These are phyloP conservation scores for Danio aesculapii DNA, from an alignment of 2,797 vertebrate species.

Conservation along the genomic window DNA sequence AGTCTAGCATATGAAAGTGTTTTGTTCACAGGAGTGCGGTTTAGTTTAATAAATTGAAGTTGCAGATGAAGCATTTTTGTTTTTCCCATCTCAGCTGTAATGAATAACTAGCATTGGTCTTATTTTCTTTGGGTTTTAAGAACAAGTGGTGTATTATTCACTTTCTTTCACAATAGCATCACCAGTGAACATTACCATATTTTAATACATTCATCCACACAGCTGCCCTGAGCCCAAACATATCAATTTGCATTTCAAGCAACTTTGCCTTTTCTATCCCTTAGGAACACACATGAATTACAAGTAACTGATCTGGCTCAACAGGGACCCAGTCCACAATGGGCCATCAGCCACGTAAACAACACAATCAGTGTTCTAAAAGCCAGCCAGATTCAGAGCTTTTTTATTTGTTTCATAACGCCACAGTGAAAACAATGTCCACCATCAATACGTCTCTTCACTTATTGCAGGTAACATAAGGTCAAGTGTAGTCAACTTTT, in stretches of 20 bases:
- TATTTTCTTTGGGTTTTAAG: slow-evolving; percentile 25
- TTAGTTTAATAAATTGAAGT: neutral
- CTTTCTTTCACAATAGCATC: slow-evolving; percentile 22
- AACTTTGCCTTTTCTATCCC: slow-evolving; percentile 61
- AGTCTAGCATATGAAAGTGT: too few relatives aligned
- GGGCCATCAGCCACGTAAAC: slow-evolving; percentile 47
- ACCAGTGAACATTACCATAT: slow-evolving; percentile 7
- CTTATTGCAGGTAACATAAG: slow-evolving; percentile 24
- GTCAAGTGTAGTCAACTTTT: slow-evolving; percentile 25
- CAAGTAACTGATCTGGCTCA: slow-evolving; percentile 57
- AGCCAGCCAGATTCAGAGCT: slow-evolving; percentile 19
- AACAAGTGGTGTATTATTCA: slow-evolving; percentile 38
- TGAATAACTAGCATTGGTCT: slow-evolving; percentile 25
- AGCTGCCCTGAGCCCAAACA: slow-evolving; percentile 3
- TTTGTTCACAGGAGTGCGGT: neutral
- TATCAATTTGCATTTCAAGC: slow-evolving; percentile 61
- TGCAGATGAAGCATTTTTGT: neutral
- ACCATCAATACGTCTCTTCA: slow-evolving; percentile 25
- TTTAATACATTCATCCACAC: slow-evolving; percentile 4
- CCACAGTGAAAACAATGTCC: slow-evolving; percentile 25
- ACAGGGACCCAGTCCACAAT: slow-evolving; percentile 59
- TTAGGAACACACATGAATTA: slow-evolving; percentile 71
- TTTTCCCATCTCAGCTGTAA: slow-evolving; percentile 31
- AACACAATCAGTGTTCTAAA: slow-evolving; percentile 35
- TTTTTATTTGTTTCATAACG: slow-evolving; percentile 18